phyloP scores from a whole-genome alignment of 2,888 invertebrate species.

The Hemicrepidius hirtus region DNA sequence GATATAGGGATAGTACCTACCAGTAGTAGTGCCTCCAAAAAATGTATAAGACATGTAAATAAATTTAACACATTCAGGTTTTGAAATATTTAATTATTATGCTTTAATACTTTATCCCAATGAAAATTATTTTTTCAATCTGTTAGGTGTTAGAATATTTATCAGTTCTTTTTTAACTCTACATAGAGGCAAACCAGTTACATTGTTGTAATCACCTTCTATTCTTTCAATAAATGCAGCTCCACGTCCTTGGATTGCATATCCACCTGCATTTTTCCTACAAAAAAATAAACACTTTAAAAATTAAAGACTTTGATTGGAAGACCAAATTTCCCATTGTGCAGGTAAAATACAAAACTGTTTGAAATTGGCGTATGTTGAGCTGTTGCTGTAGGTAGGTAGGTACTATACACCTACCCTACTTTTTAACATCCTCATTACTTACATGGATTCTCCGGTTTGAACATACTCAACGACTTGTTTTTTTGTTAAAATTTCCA shows the following conservation, averaged over 20 bases:
- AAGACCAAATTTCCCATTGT: too few relatives aligned
- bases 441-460: constrained; percentile 92
- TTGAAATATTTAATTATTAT: too few relatives aligned
- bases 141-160: constrained; percentile 44
- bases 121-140: not conserved
- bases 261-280: constrained; percentile 79
- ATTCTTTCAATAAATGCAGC: constrained; percentile 78
- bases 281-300: constrained; percentile 54
- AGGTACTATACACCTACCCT: too few relatives aligned
- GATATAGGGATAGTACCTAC: too few relatives aligned
- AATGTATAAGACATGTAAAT: too few relatives aligned
- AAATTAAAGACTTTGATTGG: too few relatives aligned
- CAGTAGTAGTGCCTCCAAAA: too few relatives aligned
- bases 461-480: constrained; percentile 89
- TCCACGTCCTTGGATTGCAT: constrained; percentile 81
- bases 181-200: constrained; percentile 82
- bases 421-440: not conserved
- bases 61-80: too few relatives aligned
- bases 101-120: not conserved
- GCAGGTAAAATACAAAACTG: too few relatives aligned
- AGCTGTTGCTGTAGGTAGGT: too few relatives aligned
- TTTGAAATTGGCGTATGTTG: too few relatives aligned
- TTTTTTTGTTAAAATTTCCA: constrained; percentile 82
- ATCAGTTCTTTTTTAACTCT: constrained; percentile 64
- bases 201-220: constrained; percentile 80